Evolutionary conservation across 2,113 vertebrate genomes (phyloP), one percentile per base, ranked within the genome.

Genomic region (Hucho hucho): DNA sequence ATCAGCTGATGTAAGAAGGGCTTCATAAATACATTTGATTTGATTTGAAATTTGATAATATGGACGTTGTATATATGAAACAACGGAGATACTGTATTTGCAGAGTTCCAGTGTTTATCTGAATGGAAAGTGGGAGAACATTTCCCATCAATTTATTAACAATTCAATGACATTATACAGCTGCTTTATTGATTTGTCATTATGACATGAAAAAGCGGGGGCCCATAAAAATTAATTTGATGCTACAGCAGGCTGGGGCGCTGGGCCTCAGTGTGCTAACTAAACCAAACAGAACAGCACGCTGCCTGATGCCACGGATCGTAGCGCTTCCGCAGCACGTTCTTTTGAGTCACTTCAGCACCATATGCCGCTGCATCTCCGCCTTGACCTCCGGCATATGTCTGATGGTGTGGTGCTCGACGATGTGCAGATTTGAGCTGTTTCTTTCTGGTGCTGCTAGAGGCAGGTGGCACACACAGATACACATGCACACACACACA

Each of bases 341-440:
- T 24, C 78, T 81, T 78, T 73, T 65, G 77, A 77, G 76, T 59
- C 64, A 83, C 73, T 77, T 6, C 18, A 75, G 71, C 49, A 6
- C 84, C 88, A 90, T 82, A 87, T 89, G 88, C 75, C 85, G 81
- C 4, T 79, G 87, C 76, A 78, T 87, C 82, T 81, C 80, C 86
- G 83, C 83, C 86, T 82, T 84, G 84, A 88, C 84, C 78, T 75
- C 79, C 84, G 80, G 84, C 87, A 87, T 83, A 6, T 28, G 87
- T 83, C 69, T 71, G 73, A 74, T 71, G 37, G 69, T 67, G 84
- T 73, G 37, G n/a, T 47, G 37, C n/a, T 16, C 2, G 11, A 28
- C 7, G 6, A 9, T 20, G 6, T 7, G 29, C 28, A 32, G 16
- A 20, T 37, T 18, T 11, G 13, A 37, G 16, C 4, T 64, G 63